phyloP scores from a whole-genome alignment of 2,113 vertebrate genomes.

The Pandion haliaetus region DNA sequence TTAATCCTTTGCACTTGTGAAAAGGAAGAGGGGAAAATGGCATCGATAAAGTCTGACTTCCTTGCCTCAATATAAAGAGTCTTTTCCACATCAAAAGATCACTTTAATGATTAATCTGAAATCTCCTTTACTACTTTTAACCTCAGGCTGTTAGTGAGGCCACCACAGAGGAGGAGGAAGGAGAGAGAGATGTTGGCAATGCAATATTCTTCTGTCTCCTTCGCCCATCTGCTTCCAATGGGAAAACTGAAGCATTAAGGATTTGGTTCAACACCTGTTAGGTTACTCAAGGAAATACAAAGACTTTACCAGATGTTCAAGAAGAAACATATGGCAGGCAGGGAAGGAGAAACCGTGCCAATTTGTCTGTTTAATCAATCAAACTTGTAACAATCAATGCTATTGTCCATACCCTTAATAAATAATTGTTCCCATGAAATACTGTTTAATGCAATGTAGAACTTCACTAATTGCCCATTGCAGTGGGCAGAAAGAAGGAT shows the following conservation, averaged over 20 bases:
- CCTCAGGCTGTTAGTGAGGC: neutral
- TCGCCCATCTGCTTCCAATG: conserved; percentile 49
- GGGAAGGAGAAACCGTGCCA: conserved; percentile 33
- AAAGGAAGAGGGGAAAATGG: neutral
- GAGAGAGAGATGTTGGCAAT: neutral
- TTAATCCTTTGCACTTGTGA: neutral
- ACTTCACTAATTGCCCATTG: neutral
- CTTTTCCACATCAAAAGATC: neutral
- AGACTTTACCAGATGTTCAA: conserved; percentile 61
- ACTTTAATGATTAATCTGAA: neutral
- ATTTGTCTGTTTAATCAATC: conserved; percentile 67
- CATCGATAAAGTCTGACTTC: neutral
- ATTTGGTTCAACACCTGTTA: conserved; percentile 64
- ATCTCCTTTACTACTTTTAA: neutral
- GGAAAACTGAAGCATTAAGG: conserved; percentile 50
- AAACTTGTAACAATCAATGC: conserved; percentile 54
- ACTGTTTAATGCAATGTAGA: neutral
- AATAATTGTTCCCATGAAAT: neutral
- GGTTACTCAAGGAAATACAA: conserved; percentile 52
- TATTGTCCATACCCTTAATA: conserved; percentile 45
- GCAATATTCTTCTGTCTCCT: neutral
- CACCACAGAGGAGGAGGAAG: neutral
- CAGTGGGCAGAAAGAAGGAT: neutral
- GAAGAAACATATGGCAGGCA: conserved; percentile 65
- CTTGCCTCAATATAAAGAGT: neutral